phyloP scores from a whole-genome alignment of 2,888 invertebrate genomes.

The Stenoptilia bipunctidactyla region DNA sequence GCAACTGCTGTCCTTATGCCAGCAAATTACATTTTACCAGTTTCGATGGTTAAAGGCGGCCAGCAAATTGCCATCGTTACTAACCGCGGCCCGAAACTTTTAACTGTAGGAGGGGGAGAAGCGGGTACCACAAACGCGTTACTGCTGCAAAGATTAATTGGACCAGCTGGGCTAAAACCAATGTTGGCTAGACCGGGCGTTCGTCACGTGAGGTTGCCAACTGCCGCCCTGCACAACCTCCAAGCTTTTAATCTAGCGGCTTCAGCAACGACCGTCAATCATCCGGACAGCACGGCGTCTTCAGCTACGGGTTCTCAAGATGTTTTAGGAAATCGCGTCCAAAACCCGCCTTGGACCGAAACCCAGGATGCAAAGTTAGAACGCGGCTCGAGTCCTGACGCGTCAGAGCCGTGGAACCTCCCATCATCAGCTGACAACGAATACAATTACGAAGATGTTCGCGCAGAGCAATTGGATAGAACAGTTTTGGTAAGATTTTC shows the following conservation, averaged over 20 bases:
- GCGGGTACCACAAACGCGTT: constrained; percentile 73
- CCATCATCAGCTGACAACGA: constrained; percentile 41
- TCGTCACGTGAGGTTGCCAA: constrained; percentile 60
- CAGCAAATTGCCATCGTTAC: constrained; percentile 81
- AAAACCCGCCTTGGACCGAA: constrained; percentile 50
- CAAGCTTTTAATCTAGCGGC: constrained; percentile 47
- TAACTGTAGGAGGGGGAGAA: constrained; percentile 54
- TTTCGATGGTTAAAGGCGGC: constrained; percentile 79
- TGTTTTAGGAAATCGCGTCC: constrained; percentile 45
- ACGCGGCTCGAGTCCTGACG: constrained; percentile 46
- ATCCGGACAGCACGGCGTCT: constrained; percentile 45
- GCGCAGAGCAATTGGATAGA: constrained; percentile 49
- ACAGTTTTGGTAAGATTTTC: constrained; percentile 56
- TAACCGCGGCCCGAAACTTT: constrained; percentile 73
- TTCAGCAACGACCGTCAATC: constrained; percentile 34
- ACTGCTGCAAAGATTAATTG: constrained; percentile 76
- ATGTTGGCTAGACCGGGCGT: constrained; percentile 68
- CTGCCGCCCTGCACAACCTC: constrained; percentile 54
- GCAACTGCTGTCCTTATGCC: constrained; percentile 78
- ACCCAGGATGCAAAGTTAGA: constrained; percentile 43
- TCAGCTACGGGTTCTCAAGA: constrained; percentile 39
- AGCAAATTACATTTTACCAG: constrained; percentile 79
- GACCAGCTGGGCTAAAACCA: constrained; percentile 73
- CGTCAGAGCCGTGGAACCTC: constrained; percentile 53
- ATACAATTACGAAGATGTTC: constrained; percentile 52